These are phyloP conservation scores for Leptinotarsa tumamoca DNA, from an alignment of 2,888 invertebrate genomes.

Conservation along the genomic window DNA sequence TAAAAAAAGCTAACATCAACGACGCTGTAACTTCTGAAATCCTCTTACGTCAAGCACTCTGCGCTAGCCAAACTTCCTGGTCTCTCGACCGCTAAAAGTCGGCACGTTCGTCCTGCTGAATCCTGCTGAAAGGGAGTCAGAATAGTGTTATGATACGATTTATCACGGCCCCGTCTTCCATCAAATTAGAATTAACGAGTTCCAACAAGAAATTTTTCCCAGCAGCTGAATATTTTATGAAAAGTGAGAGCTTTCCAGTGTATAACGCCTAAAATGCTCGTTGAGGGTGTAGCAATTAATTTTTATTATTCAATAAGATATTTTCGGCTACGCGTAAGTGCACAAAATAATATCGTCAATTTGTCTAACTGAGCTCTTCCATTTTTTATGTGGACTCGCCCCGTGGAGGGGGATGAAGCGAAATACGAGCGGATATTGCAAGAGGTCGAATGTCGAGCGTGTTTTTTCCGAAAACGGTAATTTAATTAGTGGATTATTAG, in stretches of 20 bases:
- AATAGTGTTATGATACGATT: conserved; percentile 3
- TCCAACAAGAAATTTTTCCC: conserved; percentile 11
- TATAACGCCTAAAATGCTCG: conserved; percentile 25
- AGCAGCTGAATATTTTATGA: conserved; percentile 30
- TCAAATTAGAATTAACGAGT: conserved; percentile 1
- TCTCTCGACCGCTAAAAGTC: neutral
- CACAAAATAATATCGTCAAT: conserved; percentile 6
- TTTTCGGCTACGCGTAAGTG: conserved; percentile 24
- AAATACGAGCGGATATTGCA: neutral
- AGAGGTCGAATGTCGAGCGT: neutral
- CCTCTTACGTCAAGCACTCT: neutral
- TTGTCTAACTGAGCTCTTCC: conserved; percentile 24
- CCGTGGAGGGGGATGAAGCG: neutral
- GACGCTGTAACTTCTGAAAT: neutral
- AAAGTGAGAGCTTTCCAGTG: conserved; percentile 32
- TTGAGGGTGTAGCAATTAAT: conserved; percentile 39
- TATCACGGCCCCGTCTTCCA: conserved; percentile 1
- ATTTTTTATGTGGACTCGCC: conserved; percentile 21
- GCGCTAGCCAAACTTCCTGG: neutral
- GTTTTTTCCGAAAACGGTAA: neutral
- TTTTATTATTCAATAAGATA: conserved; percentile 42
- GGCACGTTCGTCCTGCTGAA: neutral
- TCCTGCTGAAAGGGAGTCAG: neutral
- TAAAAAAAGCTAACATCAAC: neutral
- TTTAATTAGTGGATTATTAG: neutral